Evolutionary conservation across 2,797 vertebrate genomes (phyloP), one percentile per base, ranked within the genome.

Genomic region (Pseudomugil gertrudae): DNA sequence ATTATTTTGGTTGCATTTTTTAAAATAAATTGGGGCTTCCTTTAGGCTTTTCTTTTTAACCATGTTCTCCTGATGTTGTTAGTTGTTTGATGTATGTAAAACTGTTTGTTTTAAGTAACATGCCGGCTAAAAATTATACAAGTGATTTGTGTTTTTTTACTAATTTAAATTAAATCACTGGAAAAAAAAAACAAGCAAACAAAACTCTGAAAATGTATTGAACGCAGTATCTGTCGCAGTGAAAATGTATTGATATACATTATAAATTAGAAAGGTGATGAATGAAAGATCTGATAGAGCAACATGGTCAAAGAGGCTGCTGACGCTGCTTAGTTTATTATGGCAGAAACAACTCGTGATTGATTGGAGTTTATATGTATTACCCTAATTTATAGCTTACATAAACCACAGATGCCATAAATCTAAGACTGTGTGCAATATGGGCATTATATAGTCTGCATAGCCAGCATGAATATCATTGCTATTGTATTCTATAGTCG

Each of bases 241-340:
- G 48, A 57, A 21, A 14, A 3, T 21, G 29, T 10, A 10, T 9
- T 45, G 30, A 58, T 61, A 50, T 40, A 17, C 51, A 75, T 76
- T 45, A 50, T 57, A 78, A 67, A 74, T 69, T 3, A 43, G 63
- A 29, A 57, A 72, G 68, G 9, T 24, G 65, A 75, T 40, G 50
- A 62, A 32, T 36, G 21, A 33, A 33, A 35, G 40, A 36, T 35
- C 43, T 45, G 40, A 52, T 74, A 66, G 52, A 73, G 55, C 43
- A 67, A 35, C 51, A 11, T 4, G 26, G 57, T 57, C 58, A 72
- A 63, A 64, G 58, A 54, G 29, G 40, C 35, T 27, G 45, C 56
- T 58, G 63, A n/a, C n/a, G n/a, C n/a, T n/a, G n/a, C n/a, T n/a
- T 35, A 21, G 33, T 14, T 40, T 17, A 33, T n/a, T 2, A 9